Evolutionary conservation across 2,888 invertebrate genomes (phyloP).

Genomic region (Aporophyla nigra): DNA sequence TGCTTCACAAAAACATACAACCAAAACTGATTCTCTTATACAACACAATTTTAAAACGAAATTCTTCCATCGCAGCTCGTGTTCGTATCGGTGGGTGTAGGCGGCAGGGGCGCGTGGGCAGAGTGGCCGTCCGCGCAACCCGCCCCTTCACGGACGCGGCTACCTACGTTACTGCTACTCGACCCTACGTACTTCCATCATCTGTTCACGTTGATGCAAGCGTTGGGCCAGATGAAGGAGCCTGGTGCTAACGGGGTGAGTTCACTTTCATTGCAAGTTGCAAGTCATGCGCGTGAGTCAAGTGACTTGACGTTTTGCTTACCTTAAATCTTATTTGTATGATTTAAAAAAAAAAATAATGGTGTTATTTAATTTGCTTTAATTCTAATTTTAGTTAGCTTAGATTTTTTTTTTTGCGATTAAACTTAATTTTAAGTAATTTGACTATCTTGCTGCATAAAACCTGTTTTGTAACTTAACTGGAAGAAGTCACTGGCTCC

Average conservation of each 20-base stretch:
- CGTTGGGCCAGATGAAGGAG: constrained; percentile 96
- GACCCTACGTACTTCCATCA: constrained; percentile 97
- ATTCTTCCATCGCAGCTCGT: constrained; percentile 91
- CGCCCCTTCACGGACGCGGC: constrained; percentile 95
- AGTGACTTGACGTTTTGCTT: not conserved
- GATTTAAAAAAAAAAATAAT: no score
- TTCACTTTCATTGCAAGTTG: not conserved
- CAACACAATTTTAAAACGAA: not conserved
- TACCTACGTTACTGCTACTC: constrained; percentile 96
- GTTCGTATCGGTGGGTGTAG: constrained; percentile 97
- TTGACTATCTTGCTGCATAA: no score
- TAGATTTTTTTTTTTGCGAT: no score
- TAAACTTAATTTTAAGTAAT: no score
- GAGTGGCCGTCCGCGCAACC: constrained; percentile 97
- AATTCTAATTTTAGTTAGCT: no score
- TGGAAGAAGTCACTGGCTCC: no score
- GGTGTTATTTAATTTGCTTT: no score
- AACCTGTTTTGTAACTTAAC: no score
- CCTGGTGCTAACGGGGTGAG: constrained; percentile 93
- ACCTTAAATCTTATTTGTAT: no score
- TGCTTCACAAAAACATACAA: not conserved
- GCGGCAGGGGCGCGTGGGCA: constrained; percentile 92
- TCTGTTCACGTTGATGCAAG: constrained; percentile 97
- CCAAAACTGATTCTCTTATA: not conserved
- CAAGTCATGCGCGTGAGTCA: no score